Percentiles rank a stretch among this genome's conserved stretches.
These are phyloP conservation scores for Micoletzkya japonica DNA, from an alignment of 2,888 invertebrate species.

Conservation along the genomic window DNA sequence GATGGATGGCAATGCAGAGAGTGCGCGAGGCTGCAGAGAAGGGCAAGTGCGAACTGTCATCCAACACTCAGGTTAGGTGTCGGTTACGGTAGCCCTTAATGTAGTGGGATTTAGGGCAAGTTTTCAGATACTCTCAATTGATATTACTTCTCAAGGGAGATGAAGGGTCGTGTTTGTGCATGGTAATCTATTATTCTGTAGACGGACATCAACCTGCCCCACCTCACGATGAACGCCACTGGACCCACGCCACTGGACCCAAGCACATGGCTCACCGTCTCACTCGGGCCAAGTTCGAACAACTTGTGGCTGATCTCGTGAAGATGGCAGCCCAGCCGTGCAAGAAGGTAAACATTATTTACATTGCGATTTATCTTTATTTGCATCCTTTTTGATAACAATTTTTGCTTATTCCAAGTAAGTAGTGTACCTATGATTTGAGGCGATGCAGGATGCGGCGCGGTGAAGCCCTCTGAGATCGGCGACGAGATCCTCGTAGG, in stretches of 20 bases:
- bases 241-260: no score
- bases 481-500: slow-evolving; percentile 96
- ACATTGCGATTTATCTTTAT: no score
- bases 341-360: slow-evolving; percentile 86
- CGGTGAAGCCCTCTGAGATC: slow-evolving; percentile 79
- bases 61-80: slow-evolving; percentile 77
- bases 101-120: no score
- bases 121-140: neutral
- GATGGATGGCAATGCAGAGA: slow-evolving; percentile 68
- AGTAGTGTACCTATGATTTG: neutral
- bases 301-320: slow-evolving; percentile 84
- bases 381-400: no score
- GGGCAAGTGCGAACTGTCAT: slow-evolving; percentile 95
- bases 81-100: neutral
- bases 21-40: slow-evolving; percentile 97
- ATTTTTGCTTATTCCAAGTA: neutral
- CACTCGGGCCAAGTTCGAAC: slow-evolving; percentile 84
- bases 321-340: slow-evolving; percentile 89
- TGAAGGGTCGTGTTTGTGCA: slow-evolving; percentile 35
- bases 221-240: slow-evolving; percentile 92
- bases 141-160: neutral
- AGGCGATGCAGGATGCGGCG: slow-evolving; percentile 59
- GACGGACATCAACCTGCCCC: slow-evolving; percentile 96
- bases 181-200: neutral
- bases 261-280: slow-evolving; percentile 98